These are phyloP conservation scores for Callyntrura sp. DNA, from an alignment of 2,888 invertebrate species.

Conservation along the genomic window DNA sequence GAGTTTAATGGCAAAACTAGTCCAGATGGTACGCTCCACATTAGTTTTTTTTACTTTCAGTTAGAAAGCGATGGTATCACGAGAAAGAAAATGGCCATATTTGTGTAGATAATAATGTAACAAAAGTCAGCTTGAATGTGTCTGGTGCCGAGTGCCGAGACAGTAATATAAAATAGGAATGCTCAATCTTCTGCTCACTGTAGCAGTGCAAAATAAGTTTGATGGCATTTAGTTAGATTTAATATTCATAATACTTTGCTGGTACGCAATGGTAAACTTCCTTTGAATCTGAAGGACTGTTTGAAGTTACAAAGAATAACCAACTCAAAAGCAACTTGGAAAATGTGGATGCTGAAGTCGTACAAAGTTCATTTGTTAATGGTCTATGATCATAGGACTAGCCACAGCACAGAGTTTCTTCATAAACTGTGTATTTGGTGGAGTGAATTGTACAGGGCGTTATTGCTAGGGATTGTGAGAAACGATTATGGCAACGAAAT, in stretches of 20 bases:
- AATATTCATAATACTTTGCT: not conserved
- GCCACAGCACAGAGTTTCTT: not conserved
- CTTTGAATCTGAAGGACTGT: not conserved
- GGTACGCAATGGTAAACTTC: not conserved
- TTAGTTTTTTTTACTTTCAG: conserved; percentile 64
- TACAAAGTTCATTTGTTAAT: conserved; percentile 35
- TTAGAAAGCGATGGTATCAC: conserved; percentile 2
- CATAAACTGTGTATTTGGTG: not conserved
- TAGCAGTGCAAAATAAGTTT: no score
- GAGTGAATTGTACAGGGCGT: not conserved
- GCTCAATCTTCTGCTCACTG: not conserved
- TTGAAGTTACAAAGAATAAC: no score
- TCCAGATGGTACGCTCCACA: conserved; percentile 21
- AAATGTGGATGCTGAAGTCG: not conserved
- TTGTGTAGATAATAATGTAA: conserved; percentile 37
- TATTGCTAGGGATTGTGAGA: not conserved
- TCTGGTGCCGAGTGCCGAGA: not conserved
- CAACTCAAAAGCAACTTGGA: no score
- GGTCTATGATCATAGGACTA: conserved; percentile 4
- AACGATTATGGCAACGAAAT: not conserved
- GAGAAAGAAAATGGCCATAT: conserved; percentile 12
- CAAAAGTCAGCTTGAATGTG: conserved; percentile 5
- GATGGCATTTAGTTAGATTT: not conserved
- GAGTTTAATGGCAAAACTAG: conserved; percentile 13
- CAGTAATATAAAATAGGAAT: not conserved